These are phyloP conservation scores for Caenorhabditis afra DNA, from an alignment of 2,888 invertebrate genomes.

Conservation along the genomic window DNA sequence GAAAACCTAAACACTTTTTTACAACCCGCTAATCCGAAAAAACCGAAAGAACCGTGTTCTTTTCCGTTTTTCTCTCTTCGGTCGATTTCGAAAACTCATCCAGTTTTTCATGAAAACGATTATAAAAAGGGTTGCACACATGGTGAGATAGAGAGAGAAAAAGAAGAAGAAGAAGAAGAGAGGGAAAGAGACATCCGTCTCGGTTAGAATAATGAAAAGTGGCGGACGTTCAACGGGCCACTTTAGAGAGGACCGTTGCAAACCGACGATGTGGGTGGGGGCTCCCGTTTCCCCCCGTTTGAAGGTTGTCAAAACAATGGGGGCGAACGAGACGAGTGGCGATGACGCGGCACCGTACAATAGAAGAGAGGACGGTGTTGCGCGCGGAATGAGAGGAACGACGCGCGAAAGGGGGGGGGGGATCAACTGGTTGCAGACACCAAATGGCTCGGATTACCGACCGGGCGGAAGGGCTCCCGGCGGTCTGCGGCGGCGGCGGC, in stretches of 20 bases:
- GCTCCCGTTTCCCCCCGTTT: slow-evolving; percentile 11
- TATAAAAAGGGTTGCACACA: slow-evolving; percentile 16
- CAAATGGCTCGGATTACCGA: slow-evolving; percentile 51
- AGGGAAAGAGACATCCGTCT: not conserved
- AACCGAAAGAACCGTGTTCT: slow-evolving; percentile 15
- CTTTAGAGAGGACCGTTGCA: slow-evolving; percentile 7
- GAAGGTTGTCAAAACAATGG: slow-evolving; percentile 47
- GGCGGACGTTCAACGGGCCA: not conserved
- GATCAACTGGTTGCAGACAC: slow-evolving; percentile 54
- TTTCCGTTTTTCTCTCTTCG: not conserved
- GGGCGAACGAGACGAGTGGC: not conserved
- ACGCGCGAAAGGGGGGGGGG: not conserved
- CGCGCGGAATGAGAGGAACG: slow-evolving; percentile 10
- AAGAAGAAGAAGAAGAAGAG: not conserved
- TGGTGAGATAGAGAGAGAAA: slow-evolving; percentile 1
- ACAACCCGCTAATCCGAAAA: slow-evolving; percentile 12
- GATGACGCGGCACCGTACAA: slow-evolving; percentile 45
- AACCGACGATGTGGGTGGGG: not conserved
- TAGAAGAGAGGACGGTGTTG: slow-evolving; percentile 26
- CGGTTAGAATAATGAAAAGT: not conserved
- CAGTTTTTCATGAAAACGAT: slow-evolving; percentile 18
- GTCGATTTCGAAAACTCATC: slow-evolving; percentile 8
- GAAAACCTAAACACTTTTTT: slow-evolving; percentile 13
- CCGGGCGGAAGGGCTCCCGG: slow-evolving; percentile 29
- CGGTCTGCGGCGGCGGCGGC: too few relatives aligned